Evolutionary conservation across 2,888 invertebrate species (phyloP), one percentile per base, ranked within the genome.

Genomic region (Augochlorella aurata): DNA sequence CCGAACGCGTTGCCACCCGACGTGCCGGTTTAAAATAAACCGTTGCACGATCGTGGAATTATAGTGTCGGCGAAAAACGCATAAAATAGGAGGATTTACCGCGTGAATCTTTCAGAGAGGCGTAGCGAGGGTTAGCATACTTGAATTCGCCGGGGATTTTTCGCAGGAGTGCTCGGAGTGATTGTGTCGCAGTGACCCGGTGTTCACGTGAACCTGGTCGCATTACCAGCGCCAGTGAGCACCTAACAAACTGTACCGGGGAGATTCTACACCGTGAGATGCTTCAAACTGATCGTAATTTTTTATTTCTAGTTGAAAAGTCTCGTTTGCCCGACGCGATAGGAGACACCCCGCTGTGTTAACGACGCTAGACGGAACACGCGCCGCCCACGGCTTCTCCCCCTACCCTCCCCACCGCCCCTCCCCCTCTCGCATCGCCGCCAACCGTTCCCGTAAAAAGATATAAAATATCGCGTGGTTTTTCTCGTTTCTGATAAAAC

Each of bases 401-500:
- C 29, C 44, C 63, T 18, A 10, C 3, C 21, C 5, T 1, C n/a
- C n/a, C 4, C n/a, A 8, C 52, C 67, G 9, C 45, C 44, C n/a
- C 52, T 12, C 9, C 38, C 24, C 63, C 16, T 2, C 29, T 5
- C 38, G 38, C 38, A 38, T 0, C 38, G 38, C 38, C 38, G 38
- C 38, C 38, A 38, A 38, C 38, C 38, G 38, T 38, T 38, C 24
- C 38, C 70, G 68, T 65, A 69, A 79, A 69, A 79, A 74, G 66
- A 67, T 74, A 81, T 81, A 81, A 81, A 80, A 74, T 74, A 81
- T 71, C 74, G 66, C 54, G 81, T 44, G 81, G 74, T 81, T 71
- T 81, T 80, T 81, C 81, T 45, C 66, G 69, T 70, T 38, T 18
- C 81, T 81, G 81, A 81, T 81, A 80, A 81, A 81, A 74, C 81